Evolutionary conservation across 1,140 invertebrate genomes (phyloP), one percentile per base, ranked within the genome.

Genomic region (Drosophila aff.): DNA sequence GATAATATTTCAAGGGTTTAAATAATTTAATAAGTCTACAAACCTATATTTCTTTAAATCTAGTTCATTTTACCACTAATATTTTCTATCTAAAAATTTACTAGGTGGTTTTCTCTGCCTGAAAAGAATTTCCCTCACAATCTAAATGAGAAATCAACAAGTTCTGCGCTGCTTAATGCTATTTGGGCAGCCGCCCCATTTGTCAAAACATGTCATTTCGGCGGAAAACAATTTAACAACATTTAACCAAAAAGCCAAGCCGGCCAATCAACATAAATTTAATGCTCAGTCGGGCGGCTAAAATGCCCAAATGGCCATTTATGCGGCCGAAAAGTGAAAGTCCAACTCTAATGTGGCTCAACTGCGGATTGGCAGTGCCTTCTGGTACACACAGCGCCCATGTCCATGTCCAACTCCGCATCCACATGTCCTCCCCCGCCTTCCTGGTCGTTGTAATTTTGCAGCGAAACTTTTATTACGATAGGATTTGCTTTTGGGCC

Each of bases 181-280:
- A 33, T 49, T 68, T n/a, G 46, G 38, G n/a, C 61, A 73, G 41
- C 66, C 69, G 36, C 50, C 49, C 71, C 85, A 90, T 90, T 90
- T 90, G 85, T 90, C 85, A 84, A 90, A 79, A 84, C 72, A 82
- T 82, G 85, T 90, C 79, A 90, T 76, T 89, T 76, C 28, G 67
- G 69, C 64, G 85, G 72, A 90, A 84, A 91, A 80, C 77, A 80
- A 75, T 85, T 90, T 82, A 90, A 79, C 81, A 76, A 84, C 75
- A 77, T 80, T 79, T 80, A 74, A 74, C 63, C 76, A 59, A 79
- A 78, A 66, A 79, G 64, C 75, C 81, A 90, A 82, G 46, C 79
- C 60, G 69, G 69, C 71, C 85, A 90, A 90, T 90, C 85, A 90
- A 90, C 85, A 90, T 90, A 90, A 90, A 90, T 90, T 90, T 79